Evolutionary conservation across 1,140 invertebrate species (phyloP).

Genomic region (Piezodorus guildinii): DNA sequence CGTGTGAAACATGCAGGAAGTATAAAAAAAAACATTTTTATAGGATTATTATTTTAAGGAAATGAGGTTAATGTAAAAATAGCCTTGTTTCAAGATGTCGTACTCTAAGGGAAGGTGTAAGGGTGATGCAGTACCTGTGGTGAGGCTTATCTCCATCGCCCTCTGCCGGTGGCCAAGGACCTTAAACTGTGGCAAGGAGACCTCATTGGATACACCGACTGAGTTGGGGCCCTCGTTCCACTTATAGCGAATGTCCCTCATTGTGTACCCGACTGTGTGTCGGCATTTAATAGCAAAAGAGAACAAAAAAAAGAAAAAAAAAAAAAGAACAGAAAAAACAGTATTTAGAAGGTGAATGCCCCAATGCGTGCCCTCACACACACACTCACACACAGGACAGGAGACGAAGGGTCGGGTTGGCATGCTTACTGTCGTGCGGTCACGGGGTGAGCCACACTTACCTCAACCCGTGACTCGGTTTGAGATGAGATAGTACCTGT

Average conservation of each 20-base stretch:
- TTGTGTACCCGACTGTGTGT: slow-evolving; percentile 84
- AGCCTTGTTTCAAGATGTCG: background rate
- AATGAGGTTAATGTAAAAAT: too few species aligned
- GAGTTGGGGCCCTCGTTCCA: slow-evolving; percentile 87
- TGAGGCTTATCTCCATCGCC: slow-evolving; percentile 81
- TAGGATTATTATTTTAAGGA: too few species aligned
- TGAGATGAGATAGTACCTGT: slow-evolving; percentile 56
- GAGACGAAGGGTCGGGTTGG: background rate
- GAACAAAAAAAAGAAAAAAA: slow-evolving; percentile 2
- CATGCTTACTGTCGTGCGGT: slow-evolving; percentile 2
- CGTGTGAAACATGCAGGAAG: too few species aligned
- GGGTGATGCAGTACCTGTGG: slow-evolving; percentile 62
- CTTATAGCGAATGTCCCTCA: slow-evolving; percentile 91
- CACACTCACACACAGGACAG: slow-evolving; percentile 17
- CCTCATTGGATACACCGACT: slow-evolving; percentile 82
- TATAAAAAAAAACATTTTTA: too few species aligned
- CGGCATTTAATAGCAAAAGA: background rate
- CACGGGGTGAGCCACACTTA: slow-evolving; percentile 12
- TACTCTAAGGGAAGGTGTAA: slow-evolving; percentile 5
- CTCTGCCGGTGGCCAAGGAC: slow-evolving; percentile 78
- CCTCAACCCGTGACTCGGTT: slow-evolving; percentile 13
- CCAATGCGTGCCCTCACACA: slow-evolving; percentile 19
- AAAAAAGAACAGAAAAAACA: background rate
- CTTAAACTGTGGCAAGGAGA: slow-evolving; percentile 90
- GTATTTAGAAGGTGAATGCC: background rate